phyloP scores from a whole-genome alignment of 2,113 vertebrate species.

The Peromyscus maniculatus region DNA sequence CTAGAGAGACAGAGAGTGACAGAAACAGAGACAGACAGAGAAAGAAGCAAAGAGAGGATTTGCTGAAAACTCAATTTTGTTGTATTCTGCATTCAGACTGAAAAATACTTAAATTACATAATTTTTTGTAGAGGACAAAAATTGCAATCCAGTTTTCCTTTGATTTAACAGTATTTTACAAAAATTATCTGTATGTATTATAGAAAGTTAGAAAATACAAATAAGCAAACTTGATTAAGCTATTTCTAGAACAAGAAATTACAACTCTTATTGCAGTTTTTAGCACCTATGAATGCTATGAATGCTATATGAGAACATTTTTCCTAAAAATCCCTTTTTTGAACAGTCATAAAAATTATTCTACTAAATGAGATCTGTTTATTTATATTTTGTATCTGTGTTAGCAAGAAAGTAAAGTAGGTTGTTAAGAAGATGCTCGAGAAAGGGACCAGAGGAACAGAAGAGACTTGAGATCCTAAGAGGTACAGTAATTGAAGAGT shows the following conservation, averaged over 20 bases:
- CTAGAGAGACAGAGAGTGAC: background rate
- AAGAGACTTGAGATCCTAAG: background rate
- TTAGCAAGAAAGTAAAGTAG: background rate
- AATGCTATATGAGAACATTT: background rate
- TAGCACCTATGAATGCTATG: background rate
- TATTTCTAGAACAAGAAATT: background rate
- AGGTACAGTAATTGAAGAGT: background rate
- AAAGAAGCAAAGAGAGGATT: background rate
- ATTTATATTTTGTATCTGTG: background rate
- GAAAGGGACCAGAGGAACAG: background rate
- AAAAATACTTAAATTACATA: background rate
- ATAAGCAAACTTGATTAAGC: background rate
- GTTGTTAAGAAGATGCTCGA: background rate
- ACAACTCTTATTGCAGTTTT: background rate
- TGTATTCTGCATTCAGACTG: background rate
- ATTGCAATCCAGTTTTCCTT: background rate
- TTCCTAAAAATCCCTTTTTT: background rate
- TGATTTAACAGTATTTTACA: background rate
- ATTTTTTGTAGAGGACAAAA: background rate
- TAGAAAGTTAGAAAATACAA: slow-evolving; percentile 2
- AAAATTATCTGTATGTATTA: background rate
- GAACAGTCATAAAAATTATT: background rate
- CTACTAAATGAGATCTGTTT: slow-evolving; percentile 22
- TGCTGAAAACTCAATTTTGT: background rate
- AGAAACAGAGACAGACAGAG: background rate